Base-by-base conservation (phyloP, 2,797 vertebrate genomes). In the Enteromius thamalakanensis region DNA sequence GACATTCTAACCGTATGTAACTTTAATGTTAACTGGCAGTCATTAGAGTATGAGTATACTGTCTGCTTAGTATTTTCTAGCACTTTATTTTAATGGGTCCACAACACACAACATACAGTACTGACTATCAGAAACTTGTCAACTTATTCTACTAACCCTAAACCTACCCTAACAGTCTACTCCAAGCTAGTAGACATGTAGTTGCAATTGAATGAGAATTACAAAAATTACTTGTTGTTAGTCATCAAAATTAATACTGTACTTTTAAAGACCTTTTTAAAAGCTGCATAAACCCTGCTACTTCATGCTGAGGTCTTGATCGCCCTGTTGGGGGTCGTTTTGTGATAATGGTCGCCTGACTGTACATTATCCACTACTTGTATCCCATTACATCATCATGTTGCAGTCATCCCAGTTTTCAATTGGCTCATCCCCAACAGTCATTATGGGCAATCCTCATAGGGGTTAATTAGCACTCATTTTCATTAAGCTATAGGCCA, bases 401-500 rank as follows among this genome's bases (percentile, higher is more conserved):
- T 32, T 40, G 47, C 4, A 29, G 34, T 42, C 78, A 40, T 68
- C 21, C 26, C 32, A 65, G 65, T 51, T 51, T 65, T 85, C 74
- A 71, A 3, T 70, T 45, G 9, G 65, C 32, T 15, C 51, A 53
- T 69, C n/a, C 67, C 21, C 21, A 23, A 29, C n/a, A 42, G n/a
- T 45, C 29, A 77, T 77, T 47, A 47, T 21, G 12, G 21, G 17
- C 4, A 10, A 67, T 58, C 47, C 55, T 76, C 58, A 58, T 49
- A 70, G 26, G 80, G 75, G 74, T 81, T 79, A 81, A 79, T 81
- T 75, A 75, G 14, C 60, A 51, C 49, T 42, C 58, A 29, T 70
- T 76, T 74, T 80, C 71, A 84, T 85, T 83, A 76, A 71, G 53
- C 49, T 53, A 42, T 49, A 85, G 72, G 79, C 32, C 65, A 51